Base-by-base conservation (phyloP, 1,140 invertebrate species). In the Drosophila saltans region DNA sequence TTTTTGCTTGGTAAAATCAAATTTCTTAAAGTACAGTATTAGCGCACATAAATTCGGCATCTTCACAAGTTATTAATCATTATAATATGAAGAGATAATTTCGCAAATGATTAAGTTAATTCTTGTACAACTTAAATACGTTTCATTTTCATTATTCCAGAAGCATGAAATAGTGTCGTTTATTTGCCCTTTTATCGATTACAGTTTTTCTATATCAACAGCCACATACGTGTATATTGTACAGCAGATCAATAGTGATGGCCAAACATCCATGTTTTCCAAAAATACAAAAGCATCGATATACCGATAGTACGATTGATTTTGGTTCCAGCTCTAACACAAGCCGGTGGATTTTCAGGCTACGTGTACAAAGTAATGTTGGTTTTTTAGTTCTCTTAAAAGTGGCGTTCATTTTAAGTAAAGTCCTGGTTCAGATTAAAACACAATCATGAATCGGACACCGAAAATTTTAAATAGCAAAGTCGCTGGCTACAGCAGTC, bases 401-500 rank as follows among this genome's bases (percentile, higher is more conserved):
- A 48, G 40, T 58, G 62, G 45, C 56, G 62, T 45, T 61, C 69
- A 60, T 56, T 70, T 70, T 74, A 67, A 63, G 11, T 43, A 56
- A 62, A 78, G 59, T 65, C 24, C 60, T 45, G 61, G 57, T 40
- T 70, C 40, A 57, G 69, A 67, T 68, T 52, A 21, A 55, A 70
- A 45, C 8, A 40, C n/a, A 39, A 36, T 40, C 57, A 92, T 92
- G 91, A 92, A 92, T 80, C 78, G 86, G 28, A 64, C 69, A 39
- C 72, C 88, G 2, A 92, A 84, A 75, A 73, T 89, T 36, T 72
- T 92, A 16, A 91, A 83, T 67, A 78, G 77, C 64, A 91, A 83
- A 68, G 78, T 91, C 59, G 91, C 90, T 56, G 90, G 91, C 33
- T 92, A 83, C 43, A 91, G 88, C 77, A 98, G 97, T 90, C 94